phyloP scores from a whole-genome alignment of 1,140 invertebrate species.

The Rhysida immarginata region DNA sequence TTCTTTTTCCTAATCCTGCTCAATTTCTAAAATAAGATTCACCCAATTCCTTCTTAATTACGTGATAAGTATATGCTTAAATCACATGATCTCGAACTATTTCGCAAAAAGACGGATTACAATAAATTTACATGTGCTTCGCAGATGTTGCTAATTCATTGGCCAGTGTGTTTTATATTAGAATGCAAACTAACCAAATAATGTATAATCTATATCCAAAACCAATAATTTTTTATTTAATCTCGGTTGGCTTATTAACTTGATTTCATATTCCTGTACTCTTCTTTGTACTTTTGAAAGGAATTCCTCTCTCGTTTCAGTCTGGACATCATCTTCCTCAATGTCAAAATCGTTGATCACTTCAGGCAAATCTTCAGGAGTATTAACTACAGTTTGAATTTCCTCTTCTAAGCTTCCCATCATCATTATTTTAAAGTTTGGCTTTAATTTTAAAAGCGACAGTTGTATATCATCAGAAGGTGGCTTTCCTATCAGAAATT shows the following conservation, averaged over 20 bases:
- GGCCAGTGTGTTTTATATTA: too few relatives aligned
- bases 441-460: slow-evolving; percentile 54
- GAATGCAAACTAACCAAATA: slow-evolving; percentile 42
- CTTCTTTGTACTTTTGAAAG: slow-evolving; percentile 52
- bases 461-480: slow-evolving; percentile 57
- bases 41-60: too few relatives aligned
- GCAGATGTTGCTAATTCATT: too few relatives aligned
- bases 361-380: slow-evolving; percentile 62
- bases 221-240: slow-evolving; percentile 79
- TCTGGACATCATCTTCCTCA: slow-evolving; percentile 60
- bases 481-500: slow-evolving; percentile 48
- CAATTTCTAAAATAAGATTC: too few relatives aligned
- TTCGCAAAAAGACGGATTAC: too few relatives aligned
- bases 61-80: too few relatives aligned
- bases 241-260: slow-evolving; percentile 61
- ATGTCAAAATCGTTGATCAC: slow-evolving; percentile 69
- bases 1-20: too few relatives aligned
- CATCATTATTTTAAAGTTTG: slow-evolving; percentile 90
- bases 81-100: too few relatives aligned
- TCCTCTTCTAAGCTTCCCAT: slow-evolving; percentile 88
- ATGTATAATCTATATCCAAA: slow-evolving; percentile 91
- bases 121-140: too few relatives aligned
- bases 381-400: slow-evolving; percentile 59
- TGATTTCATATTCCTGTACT: slow-evolving; percentile 72
- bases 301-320: slow-evolving; percentile 56